A percentile compares a stretch with the other conserved stretches of the same genome.
phyloP scores from a whole-genome alignment of 2,888 invertebrate genomes.

The Atethmia centrago region DNA sequence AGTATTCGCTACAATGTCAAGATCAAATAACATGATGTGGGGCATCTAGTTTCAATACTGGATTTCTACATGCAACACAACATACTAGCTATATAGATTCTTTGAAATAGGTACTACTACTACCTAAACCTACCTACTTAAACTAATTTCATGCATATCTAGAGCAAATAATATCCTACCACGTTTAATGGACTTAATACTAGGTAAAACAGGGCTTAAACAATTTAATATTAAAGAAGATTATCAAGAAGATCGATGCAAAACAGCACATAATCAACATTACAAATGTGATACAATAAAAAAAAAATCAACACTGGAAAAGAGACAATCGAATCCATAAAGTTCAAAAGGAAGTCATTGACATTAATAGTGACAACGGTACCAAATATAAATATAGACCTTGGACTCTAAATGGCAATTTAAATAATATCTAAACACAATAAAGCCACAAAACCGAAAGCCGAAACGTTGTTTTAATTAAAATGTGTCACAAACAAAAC shows the following conservation, averaged over 20 bases:
- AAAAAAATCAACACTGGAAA: too few species aligned
- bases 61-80: conserved; percentile 22
- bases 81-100: neutral
- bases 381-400: conserved; percentile 40
- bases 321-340: neutral
- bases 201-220: too few species aligned
- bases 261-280: too few species aligned
- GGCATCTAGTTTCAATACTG: conserved; percentile 42
- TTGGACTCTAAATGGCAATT: conserved; percentile 44
- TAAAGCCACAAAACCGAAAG: conserved; percentile 54
- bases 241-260: too few species aligned
- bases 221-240: too few species aligned
- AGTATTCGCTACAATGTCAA: conserved; percentile 58
- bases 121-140: too few species aligned
- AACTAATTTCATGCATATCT: too few species aligned
- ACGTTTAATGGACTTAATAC: too few species aligned
- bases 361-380: conserved; percentile 33
- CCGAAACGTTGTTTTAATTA: conserved; percentile 58
- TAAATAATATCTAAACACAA: conserved; percentile 47
- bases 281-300: too few species aligned
- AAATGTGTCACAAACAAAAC: conserved; percentile 60
- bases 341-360: conserved; percentile 28
- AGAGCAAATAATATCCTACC: too few species aligned
- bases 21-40: conserved; percentile 53
- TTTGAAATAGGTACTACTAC: too few species aligned